Base-by-base conservation (phyloP, 2,797 vertebrate genomes). In the Sebastes diaconus region DNA sequence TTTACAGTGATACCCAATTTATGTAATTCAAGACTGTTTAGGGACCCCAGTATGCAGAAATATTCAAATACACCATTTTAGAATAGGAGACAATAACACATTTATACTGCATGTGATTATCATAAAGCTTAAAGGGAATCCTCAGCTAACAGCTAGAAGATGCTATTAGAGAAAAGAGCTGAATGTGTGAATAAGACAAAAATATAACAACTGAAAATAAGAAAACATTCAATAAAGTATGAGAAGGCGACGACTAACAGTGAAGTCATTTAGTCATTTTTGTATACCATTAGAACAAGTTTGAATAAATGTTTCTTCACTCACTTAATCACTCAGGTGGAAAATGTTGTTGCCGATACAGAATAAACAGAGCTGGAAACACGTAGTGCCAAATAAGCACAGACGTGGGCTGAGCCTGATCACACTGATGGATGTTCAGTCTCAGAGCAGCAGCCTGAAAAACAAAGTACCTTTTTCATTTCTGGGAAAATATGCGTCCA, bases 391-490 rank as follows among this genome's bases (percentile, higher is more conserved):
- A 58, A 50, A 76, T 27, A 18, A 66, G 42, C n/a, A 2, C 4
- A 22, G 36, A 63, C 68, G 72, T 79, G 69, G 63, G 83, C 70
- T 32, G 34, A 34, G 50, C 14, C 8, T 24, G 52, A 86, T 77
- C 57, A 9, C 27, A 12, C 68, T 74, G 69, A 81, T 73, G 72
- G 69, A 73, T 70, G 80, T 2, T 65, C 61, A 29, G 80, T 68
- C 76, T 55, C 69, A 5, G 24, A 77, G 73, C 59, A 39, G 55
- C 55, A 2, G 16, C 20, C 8, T 18, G 55, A 79, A 29, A 72
- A 68, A 80, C 36, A 76, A 69, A 77, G 6, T 10, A 50, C 24
- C 64, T 77, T 67, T 46, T 74, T 75, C 58, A 60, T 73, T 67
- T 67, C n/a, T 69, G 55, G 55, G 42, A 54, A 25, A 71, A 58